Percentiles rank a stretch among this genome's conserved stretches.
Evolutionary conservation across 2,113 vertebrate species (phyloP).

Genomic region (Pardalotus punctatus): DNA sequence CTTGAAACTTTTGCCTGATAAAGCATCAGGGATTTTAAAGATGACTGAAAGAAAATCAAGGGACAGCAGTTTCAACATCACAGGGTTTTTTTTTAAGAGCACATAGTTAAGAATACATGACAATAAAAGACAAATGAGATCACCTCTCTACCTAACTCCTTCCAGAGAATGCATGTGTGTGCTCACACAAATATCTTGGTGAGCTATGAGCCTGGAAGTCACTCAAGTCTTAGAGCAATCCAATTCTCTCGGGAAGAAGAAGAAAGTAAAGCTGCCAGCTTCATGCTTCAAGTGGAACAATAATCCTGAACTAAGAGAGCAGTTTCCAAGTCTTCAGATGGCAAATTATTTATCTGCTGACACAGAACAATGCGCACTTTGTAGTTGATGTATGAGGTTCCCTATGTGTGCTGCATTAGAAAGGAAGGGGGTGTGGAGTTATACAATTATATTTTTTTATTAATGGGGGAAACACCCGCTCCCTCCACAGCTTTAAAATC

Average conservation of each 20-base stretch:
- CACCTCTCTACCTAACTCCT: not conserved
- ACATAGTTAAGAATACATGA: not conserved
- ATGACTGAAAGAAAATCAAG: not conserved
- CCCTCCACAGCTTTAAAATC: conserved; percentile 17
- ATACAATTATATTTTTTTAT: not conserved
- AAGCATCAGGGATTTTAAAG: not conserved
- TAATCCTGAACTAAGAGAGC: conserved; percentile 37
- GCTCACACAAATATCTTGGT: not conserved
- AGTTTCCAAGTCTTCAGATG: conserved; percentile 57
- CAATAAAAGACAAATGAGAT: conserved; percentile 3
- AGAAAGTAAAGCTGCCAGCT: conserved; percentile 57
- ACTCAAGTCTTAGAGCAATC: conserved; percentile 43
- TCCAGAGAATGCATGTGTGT: not conserved
- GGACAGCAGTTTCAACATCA: not conserved
- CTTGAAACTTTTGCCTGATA: not conserved
- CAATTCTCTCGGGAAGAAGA: conserved; percentile 53
- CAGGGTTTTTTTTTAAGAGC: not conserved
- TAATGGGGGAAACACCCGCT: not conserved
- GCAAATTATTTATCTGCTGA: conserved; percentile 69
- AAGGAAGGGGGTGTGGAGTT: conserved; percentile 15
- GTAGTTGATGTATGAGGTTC: conserved; percentile 30
- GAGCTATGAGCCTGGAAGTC: conserved; percentile 38
- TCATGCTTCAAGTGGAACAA: conserved; percentile 61
- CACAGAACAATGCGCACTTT: conserved; percentile 54
- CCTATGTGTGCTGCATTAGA: not conserved